Evolutionary conservation across 2,113 vertebrate genomes (phyloP).

Genomic region (Arvicanthis niloticus): DNA sequence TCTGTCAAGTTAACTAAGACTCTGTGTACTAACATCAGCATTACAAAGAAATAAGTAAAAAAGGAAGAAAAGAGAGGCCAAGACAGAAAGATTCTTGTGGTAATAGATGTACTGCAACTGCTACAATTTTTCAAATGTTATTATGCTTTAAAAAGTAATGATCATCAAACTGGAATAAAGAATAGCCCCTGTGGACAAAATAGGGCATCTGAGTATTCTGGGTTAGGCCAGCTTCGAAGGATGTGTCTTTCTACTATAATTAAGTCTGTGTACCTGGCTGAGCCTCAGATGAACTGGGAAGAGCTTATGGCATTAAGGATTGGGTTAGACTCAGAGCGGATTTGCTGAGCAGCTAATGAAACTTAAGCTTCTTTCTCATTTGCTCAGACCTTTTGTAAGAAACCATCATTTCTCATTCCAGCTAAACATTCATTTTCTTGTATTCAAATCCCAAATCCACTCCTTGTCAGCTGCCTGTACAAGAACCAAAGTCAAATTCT

Average conservation of each 20-base stretch:
- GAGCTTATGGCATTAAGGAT: background rate
- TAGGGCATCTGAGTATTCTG: background rate
- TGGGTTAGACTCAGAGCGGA: background rate
- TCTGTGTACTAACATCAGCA: background rate
- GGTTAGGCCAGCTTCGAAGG: background rate
- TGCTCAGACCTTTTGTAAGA: background rate
- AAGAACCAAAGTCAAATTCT: constrained; percentile 41
- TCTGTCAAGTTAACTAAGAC: background rate
- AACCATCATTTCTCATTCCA: background rate
- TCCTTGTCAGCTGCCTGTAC: background rate
- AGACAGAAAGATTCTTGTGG: background rate
- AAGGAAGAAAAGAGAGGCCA: background rate
- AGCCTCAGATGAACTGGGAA: background rate
- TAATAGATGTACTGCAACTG: background rate
- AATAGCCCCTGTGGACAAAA: background rate
- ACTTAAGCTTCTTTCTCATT: constrained; percentile 20
- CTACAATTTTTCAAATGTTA: background rate
- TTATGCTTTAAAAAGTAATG: background rate
- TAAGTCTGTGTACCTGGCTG: background rate
- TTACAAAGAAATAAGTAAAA: background rate
- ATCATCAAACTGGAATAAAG: background rate
- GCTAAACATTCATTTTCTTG: constrained; percentile 7
- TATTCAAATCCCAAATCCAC: background rate
- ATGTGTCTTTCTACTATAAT: background rate
- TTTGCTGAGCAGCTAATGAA: constrained; percentile 45